Base-by-base conservation (phyloP, 1,140 invertebrate species). In the Phthorimaea operculella region DNA sequence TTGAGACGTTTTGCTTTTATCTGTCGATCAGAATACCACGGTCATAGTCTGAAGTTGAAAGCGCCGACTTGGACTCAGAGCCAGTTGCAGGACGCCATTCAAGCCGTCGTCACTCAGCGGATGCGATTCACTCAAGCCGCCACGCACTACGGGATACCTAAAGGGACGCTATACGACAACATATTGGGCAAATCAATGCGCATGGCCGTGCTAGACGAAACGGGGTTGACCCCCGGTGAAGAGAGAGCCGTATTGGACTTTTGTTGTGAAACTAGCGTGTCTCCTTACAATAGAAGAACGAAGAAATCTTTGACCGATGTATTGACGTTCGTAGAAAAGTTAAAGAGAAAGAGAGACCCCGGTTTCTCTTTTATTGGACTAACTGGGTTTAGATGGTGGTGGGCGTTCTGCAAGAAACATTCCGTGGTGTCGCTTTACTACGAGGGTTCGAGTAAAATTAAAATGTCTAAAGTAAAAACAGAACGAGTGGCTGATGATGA, bases 371-470 rank as follows among this genome's bases (percentile, higher is more conserved):
- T 92, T 61, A 87, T 88, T 44, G 90, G 90, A 5, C 79, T 92
- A 7, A 88, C 89, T 7, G 91, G 91, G 1, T 93, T 92, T 65
- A 77, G 91, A 15, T 93, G 92, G 92, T 93, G 92, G 92, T 93
- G 92, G 92, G 92, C 91, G 0, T 93, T 93, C 66, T 92, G 91
- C 83, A 92, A 92, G 72, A 92, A 93, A 67, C 90, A 93, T 78
- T 90, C 90, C 47, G 92, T 93, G 54, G 90, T 92, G 2, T 82
- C 79, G 1, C 51, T 82, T 0, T 79, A 74, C 55, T 82, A 78
- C 21, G 74, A 82, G 51, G 63, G 66, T 4, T 51, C 62, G 0
- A 57, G 21, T 52, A 71, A 78, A 64, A 21, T 49, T 33, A 70
- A 65, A 61, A 66, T 58, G 28, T 57, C 58, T 21, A 73, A 73